Conservation (phyloP, 2,113 vertebrate species). For the Opisthocomus hoazin region DNA sequence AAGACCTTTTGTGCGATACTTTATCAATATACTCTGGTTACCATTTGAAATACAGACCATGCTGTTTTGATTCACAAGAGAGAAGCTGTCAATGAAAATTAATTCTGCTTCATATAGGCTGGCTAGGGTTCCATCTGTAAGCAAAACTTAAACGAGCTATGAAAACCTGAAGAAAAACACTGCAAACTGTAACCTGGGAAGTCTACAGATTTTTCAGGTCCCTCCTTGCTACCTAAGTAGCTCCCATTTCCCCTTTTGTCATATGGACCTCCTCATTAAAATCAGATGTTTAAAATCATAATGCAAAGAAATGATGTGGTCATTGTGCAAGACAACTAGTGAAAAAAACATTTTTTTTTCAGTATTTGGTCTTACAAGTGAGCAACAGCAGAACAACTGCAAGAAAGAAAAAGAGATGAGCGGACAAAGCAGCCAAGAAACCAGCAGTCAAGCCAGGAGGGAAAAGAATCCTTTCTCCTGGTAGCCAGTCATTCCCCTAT, state of each 20-base stretch:
- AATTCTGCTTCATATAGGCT: constrained; percentile 18
- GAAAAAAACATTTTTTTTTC: background rate
- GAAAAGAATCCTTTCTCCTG: background rate
- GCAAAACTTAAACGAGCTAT: background rate
- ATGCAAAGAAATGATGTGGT: background rate
- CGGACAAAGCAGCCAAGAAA: background rate
- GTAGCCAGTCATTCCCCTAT: background rate
- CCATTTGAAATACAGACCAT: background rate
- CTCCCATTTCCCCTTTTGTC: background rate
- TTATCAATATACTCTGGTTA: background rate
- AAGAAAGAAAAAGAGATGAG: background rate
- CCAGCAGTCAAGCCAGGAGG: background rate
- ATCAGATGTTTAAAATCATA: background rate
- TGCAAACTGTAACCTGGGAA: background rate
- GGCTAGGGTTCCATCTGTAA: background rate
- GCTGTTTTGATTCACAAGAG: background rate
- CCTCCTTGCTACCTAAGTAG: background rate
- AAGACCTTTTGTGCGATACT: background rate
- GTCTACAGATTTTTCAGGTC: background rate
- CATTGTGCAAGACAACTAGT: background rate
- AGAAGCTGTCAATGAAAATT: constrained; percentile 15
- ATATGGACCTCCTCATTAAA: background rate
- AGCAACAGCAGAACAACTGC: background rate
- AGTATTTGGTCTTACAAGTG: background rate
- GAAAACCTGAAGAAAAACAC: background rate